Percentiles rank a stretch among this genome's conserved stretches.
Evolutionary conservation across 2,888 invertebrate genomes (phyloP).

Genomic region (Acanthopleura granulata): DNA sequence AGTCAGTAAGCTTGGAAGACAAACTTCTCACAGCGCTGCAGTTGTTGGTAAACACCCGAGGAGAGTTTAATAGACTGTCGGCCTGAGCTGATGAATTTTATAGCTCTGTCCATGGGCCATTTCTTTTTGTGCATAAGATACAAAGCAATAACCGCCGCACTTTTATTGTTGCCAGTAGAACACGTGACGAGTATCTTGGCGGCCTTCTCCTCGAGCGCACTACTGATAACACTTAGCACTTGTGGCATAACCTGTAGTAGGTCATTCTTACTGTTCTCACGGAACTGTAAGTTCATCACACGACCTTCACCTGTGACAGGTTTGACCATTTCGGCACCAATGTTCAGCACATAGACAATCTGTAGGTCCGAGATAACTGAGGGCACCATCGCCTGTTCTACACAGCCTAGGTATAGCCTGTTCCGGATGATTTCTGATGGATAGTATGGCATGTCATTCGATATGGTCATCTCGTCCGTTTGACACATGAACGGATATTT

Average conservation of each 20-base stretch:
- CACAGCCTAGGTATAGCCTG: not conserved
- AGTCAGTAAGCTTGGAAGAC: not conserved
- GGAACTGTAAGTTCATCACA: not conserved
- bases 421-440: conserved; percentile 3
- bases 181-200: not conserved
- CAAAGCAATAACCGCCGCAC: not conserved
- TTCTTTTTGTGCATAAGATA: conserved; percentile 5
- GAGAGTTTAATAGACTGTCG: not conserved
- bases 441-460: not conserved
- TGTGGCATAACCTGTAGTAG: not conserved
- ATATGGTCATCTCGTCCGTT: not conserved
- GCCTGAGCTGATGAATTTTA: not conserved
- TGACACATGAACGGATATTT: not conserved
- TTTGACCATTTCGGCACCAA: not conserved
- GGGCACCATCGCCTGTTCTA: not conserved
- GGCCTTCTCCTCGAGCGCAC: not conserved
- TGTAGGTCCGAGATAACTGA: not conserved
- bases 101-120: not conserved
- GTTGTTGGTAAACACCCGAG: not conserved
- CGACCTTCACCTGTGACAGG: not conserved
- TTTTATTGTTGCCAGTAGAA: not conserved
- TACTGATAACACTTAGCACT: not conserved
- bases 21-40: not conserved
- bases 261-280: not conserved
- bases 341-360: not conserved